Evolutionary conservation across 2,113 vertebrate genomes (phyloP), one percentile per base, ranked within the genome.

Genomic region (Oriolus oriolus): DNA sequence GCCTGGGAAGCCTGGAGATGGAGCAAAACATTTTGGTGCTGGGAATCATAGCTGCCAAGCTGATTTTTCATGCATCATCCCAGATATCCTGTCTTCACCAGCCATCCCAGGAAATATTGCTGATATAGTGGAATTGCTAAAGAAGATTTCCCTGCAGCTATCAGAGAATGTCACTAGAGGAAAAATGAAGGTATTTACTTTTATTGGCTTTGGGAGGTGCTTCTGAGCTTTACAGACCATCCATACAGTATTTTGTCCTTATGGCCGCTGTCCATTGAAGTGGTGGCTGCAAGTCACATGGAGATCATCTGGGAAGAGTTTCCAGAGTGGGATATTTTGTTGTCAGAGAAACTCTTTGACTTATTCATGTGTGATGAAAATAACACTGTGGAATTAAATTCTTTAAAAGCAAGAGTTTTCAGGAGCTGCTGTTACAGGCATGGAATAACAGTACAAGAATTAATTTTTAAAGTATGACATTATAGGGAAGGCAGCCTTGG

Each of bases 171-270:
- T 98, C 52, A 97, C 73, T 4, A 82, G 16, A 73, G 91, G 49
- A 66, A 98, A 98, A 95, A 97, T 98, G 97, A 91, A 97, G 98
- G 97, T 98, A 97, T 88, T 94, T 70, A 49, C 57, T 77, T 60
- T 18, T 10, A 11, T 15, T 16, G 5, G 3, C 31, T 90, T 82
- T 39, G 37, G 20, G 83, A 81, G 13, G 6, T 61, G 16, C 53
- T 86, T 66, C 42, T 70, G 73, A 70, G 31, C 31, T 86, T 92
- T 28, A 39, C 0, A 7, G 68, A 74, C 13, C 41, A 73, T 22
- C 63, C 26, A 3, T 20, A 24, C 23, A 53, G 3, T 68, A 17
- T 74, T 80, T 88, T 57, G 52, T 57, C 31, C 11, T 73, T 90
- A 23, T 15, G 23, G 18, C 8, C 14, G 28, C 21, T 83, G 26